Percentiles rank a stretch among this genome's conserved stretches.
Conservation (phyloP, 37 sponge, comb jelly and placozoan species). For the Halichondria panicea region DNA sequence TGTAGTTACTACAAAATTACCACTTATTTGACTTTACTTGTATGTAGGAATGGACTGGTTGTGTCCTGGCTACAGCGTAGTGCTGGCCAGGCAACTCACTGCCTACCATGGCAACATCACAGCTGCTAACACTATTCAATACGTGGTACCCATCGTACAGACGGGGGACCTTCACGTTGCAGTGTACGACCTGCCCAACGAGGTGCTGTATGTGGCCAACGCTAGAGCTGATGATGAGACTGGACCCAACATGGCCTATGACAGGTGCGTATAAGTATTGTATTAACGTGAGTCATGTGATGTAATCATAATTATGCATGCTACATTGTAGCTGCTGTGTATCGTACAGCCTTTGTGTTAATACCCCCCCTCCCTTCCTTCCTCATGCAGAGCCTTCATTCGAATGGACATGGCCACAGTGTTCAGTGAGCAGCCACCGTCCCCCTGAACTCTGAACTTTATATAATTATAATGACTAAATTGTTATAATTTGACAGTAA, state of each 20-base stretch:
- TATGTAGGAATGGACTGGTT: slow-evolving; percentile 88
- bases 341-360: not conserved
- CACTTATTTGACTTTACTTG: not conserved
- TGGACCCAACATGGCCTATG: slow-evolving; percentile 76
- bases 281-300: not conserved
- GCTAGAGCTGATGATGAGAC: slow-evolving; percentile 68
- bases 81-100: slow-evolving; percentile 60
- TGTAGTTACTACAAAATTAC: not conserved
- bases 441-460: not conserved
- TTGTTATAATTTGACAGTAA: not conserved
- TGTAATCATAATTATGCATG: not conserved
- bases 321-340: not conserved
- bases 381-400: slow-evolving; percentile 56
- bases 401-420: slow-evolving; percentile 46
- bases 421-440: slow-evolving; percentile 50
- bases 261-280: slow-evolving; percentile 50
- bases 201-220: slow-evolving; percentile 65
- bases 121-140: slow-evolving; percentile 63
- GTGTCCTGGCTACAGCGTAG: slow-evolving; percentile 80
- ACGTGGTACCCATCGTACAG: slow-evolving; percentile 83
- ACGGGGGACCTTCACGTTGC: slow-evolving; percentile 87
- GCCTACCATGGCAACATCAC: slow-evolving; percentile 81
- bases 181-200: slow-evolving; percentile 69
- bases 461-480: slow-evolving; percentile 5
- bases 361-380: too few relatives aligned